A percentile compares a stretch with the other conserved stretches of the same genome.
These are phyloP conservation scores for Elachura formosa DNA, from an alignment of 2,113 vertebrate species.

Conservation along the genomic window DNA sequence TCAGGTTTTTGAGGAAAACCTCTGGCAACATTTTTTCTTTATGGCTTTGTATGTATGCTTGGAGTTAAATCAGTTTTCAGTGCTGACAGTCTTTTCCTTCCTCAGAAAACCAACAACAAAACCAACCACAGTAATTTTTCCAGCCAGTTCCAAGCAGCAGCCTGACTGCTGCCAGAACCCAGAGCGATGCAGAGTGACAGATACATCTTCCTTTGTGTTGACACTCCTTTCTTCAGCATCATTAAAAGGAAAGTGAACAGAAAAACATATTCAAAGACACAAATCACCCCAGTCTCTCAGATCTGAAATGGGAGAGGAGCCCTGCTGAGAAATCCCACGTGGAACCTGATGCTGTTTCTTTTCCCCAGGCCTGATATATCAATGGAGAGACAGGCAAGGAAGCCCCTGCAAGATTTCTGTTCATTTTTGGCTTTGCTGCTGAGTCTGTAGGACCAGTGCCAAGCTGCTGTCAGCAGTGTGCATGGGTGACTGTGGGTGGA, in stretches of 20 bases:
- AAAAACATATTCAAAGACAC: constrained; percentile 20
- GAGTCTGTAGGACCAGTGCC: neutral
- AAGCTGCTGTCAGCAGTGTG: neutral
- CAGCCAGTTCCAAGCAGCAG: neutral
- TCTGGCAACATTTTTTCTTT: neutral
- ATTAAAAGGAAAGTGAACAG: constrained; percentile 13
- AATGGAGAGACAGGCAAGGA: neutral
- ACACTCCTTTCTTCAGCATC: constrained; percentile 18
- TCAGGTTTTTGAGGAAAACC: neutral
- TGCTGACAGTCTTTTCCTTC: neutral
- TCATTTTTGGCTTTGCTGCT: neutral
- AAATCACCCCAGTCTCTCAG: neutral
- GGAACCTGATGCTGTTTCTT: neutral
- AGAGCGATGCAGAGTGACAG: neutral
- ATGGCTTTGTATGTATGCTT: neutral
- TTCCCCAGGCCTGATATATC: neutral
- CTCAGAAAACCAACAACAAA: neutral
- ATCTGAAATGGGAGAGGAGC: neutral
- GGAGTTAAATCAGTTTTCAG: neutral
- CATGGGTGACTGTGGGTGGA: neutral
- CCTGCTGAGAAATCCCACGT: neutral
- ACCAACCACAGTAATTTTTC: neutral
- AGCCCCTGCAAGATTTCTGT: neutral
- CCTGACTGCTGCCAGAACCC: neutral
- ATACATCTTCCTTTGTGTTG: neutral